Evolutionary conservation across 2,113 vertebrate species (phyloP), one percentile per base, ranked within the genome.

Genomic region (Triplophysa tibetana): DNA sequence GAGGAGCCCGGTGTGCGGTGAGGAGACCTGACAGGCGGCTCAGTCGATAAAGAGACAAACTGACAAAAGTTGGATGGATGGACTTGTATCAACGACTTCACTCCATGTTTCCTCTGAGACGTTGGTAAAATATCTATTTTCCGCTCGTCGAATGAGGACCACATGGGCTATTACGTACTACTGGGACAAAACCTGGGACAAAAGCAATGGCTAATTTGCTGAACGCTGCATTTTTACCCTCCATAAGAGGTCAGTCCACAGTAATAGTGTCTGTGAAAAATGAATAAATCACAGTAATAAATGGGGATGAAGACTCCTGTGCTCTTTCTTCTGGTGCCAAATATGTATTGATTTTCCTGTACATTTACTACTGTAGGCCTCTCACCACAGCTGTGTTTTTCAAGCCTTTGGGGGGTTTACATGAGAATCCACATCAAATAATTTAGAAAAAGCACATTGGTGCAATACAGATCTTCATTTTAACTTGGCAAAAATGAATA

Each of bases 311-410:
- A 89, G 87, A 86, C 84, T 87, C 48, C 80, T 77, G 75, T 78
- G 66, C 84, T 77, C 87, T 87, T 78, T 85, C 85, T 84, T 85
- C 79, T 56, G 81, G 83, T 87, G 85, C 90, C 84, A 90, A 88
- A 88, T 87, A 86, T 87, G 38, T 89, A 92, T 92, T 89, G 91
- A 93, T 91, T 90, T 76, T 69, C 80, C 88, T 92, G 88, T 87
- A 91, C 90, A 91, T 91, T 91, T 90, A 90, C 87, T 88, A 88
- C 81, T 83, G 52, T 50, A 83, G 83, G 81, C 77, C 84, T 80
- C 19, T 52, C 64, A 84, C 78, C 62, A 29, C 4, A 52, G 56
- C 24, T 77, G 85, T 88, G 88, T 87, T 87, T 90, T 90, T 86
- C 84, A 65, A 87, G 85, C 82, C 87, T 85, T 88, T 85, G 75